phyloP scores from a whole-genome alignment of 2,113 vertebrate species.

The Peromyscus polionotus region DNA sequence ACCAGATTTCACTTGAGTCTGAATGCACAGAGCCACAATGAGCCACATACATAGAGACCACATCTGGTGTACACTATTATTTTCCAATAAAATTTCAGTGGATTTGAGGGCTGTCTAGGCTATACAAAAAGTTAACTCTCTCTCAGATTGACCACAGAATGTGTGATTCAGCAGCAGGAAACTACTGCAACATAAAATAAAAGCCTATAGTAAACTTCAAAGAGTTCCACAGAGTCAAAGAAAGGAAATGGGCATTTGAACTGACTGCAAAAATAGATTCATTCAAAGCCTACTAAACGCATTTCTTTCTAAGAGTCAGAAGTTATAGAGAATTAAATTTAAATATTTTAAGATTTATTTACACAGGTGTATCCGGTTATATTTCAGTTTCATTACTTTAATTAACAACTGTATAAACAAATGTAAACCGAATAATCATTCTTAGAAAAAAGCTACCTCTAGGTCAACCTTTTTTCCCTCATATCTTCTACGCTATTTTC shows the following conservation, averaged over 20 bases:
- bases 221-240: not conserved
- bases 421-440: not conserved
- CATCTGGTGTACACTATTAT: not conserved
- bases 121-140: not conserved
- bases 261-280: not conserved
- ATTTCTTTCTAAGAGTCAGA: not conserved
- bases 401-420: not conserved
- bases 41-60: not conserved
- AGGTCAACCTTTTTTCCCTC: not conserved
- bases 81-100: not conserved
- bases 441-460: not conserved
- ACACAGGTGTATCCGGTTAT: not conserved
- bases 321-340: not conserved
- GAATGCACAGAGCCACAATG: not conserved
- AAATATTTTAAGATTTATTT: not conserved
- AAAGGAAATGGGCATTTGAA: not conserved
- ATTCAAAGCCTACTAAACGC: not conserved
- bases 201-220: not conserved
- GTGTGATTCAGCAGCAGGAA: not conserved
- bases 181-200: not conserved
- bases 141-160: not conserved
- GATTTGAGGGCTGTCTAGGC: not conserved
- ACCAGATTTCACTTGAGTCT: not conserved
- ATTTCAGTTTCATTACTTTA: not conserved
- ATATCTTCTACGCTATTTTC: not conserved